Percentiles rank a stretch among this genome's conserved stretches.
Evolutionary conservation across 2,113 vertebrate genomes (phyloP).

Genomic region (Mesoclemmys tuberculata): DNA sequence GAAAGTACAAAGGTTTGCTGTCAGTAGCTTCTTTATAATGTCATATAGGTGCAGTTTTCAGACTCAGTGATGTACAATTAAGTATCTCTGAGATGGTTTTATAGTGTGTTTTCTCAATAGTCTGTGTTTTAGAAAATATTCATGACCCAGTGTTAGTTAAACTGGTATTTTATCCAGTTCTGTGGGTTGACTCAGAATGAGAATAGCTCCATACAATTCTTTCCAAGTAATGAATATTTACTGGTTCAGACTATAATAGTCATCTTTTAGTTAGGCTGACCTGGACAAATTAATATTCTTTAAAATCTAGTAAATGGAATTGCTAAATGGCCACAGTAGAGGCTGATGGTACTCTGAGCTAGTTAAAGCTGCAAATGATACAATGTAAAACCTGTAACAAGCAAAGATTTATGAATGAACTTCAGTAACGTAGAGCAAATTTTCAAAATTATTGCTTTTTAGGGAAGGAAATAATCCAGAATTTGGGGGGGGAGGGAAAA

Average conservation of each 20-base stretch:
- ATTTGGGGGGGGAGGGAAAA: accelerated
- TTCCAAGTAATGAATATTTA: neutral
- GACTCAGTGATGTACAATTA: neutral
- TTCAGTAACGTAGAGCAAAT: neutral
- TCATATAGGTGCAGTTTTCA: neutral
- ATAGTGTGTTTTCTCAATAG: neutral
- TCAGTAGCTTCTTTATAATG: no score
- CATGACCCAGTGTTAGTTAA: neutral
- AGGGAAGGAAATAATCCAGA: neutral
- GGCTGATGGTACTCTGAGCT: neutral
- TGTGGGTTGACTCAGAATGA: neutral
- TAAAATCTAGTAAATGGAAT: neutral
- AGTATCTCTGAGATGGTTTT: neutral
- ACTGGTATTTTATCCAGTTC: neutral
- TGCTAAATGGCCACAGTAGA: neutral
- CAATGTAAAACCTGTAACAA: neutral
- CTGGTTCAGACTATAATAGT: neutral
- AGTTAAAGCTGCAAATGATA: neutral
- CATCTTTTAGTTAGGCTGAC: neutral
- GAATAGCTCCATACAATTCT: neutral
- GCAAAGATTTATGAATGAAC: neutral
- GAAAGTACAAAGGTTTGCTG: neutral
- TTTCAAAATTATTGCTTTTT: neutral
- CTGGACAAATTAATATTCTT: neutral
- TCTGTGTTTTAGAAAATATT: neutral